phyloP scores from a whole-genome alignment of 1,140 invertebrate genomes.

The Bursaphelenchus mucronatus region DNA sequence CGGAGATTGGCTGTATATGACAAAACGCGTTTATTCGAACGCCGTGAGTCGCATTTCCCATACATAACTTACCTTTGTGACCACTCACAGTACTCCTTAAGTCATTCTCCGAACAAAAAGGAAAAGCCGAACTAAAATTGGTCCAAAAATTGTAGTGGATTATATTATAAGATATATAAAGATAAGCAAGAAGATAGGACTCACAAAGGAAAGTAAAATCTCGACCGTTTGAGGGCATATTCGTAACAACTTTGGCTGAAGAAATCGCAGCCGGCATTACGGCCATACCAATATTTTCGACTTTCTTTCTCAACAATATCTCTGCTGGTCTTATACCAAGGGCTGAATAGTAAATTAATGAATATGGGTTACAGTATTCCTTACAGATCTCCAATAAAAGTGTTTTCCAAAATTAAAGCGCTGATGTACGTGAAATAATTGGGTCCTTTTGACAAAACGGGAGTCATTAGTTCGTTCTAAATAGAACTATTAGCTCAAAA shows the following conservation, averaged over 20 bases:
- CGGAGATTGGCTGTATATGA: conserved; percentile 8
- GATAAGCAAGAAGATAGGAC: not conserved
- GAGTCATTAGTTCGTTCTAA: conserved; percentile 45
- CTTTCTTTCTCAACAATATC: conserved; percentile 29
- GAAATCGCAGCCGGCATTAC: conserved; percentile 30
- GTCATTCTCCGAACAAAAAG: conserved; percentile 24
- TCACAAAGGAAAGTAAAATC: not conserved
- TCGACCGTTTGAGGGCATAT: conserved; percentile 14
- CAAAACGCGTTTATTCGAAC: not conserved
- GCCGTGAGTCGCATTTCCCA: not conserved
- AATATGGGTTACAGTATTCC: not conserved
- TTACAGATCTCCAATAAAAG: conserved; percentile 32
- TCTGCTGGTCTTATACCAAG: conserved; percentile 34
- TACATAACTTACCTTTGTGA: conserved; percentile 11
- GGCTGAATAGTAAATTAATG: conserved; percentile 28
- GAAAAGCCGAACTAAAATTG: conserved; percentile 3
- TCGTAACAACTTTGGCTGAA: conserved; percentile 32
- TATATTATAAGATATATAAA: too few species aligned
- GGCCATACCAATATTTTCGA: conserved; percentile 35
- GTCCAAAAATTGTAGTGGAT: too few species aligned
- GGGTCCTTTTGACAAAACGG: conserved; percentile 31
- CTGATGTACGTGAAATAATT: conserved; percentile 39
- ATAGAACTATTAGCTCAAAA: conserved; percentile 14
- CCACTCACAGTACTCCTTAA: conserved; percentile 3
- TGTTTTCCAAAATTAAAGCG: conserved; percentile 34